These are phyloP conservation scores for Pyrocoelia pectoralis DNA, from an alignment of 2,888 invertebrate genomes.

Conservation along the genomic window DNA sequence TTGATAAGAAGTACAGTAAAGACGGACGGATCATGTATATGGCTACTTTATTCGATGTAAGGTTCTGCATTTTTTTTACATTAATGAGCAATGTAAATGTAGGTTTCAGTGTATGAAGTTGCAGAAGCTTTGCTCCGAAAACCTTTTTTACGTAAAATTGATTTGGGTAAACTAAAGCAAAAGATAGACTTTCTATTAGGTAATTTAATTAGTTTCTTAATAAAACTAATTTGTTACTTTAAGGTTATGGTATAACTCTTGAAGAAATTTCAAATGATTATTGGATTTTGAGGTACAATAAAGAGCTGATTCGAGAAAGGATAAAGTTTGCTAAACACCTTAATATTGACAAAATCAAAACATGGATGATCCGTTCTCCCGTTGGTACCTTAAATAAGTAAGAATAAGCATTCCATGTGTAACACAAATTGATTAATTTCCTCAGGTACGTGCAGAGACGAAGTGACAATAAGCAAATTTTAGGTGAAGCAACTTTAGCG, in stretches of 20 bases:
- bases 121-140: slow-evolving; percentile 40
- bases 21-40: slow-evolving; percentile 35
- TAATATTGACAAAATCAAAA: slow-evolving; percentile 55
- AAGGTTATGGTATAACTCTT: slow-evolving; percentile 52
- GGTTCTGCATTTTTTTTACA: neutral
- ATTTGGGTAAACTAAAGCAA: slow-evolving; percentile 33
- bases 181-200: slow-evolving; percentile 37
- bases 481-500: slow-evolving; percentile 55
- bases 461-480: slow-evolving; percentile 53
- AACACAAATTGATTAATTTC: neutral
- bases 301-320: slow-evolving; percentile 49
- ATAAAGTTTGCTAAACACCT: slow-evolving; percentile 51
- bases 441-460: slow-evolving; percentile 55
- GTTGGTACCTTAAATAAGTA: slow-evolving; percentile 55
- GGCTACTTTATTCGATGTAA: slow-evolving; percentile 45
- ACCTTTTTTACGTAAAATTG: slow-evolving; percentile 38
- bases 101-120: slow-evolving; percentile 47
- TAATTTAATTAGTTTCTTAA: slow-evolving; percentile 18
- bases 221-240: slow-evolving; percentile 31
- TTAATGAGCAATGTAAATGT: neutral
- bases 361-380: slow-evolving; percentile 61
- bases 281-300: slow-evolving; percentile 59
- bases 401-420: slow-evolving; percentile 21
- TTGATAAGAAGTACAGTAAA: slow-evolving; percentile 31
- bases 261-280: slow-evolving; percentile 57